Percentiles rank a stretch among this genome's conserved stretches.
These are phyloP conservation scores for Corvus moneduloides DNA, from an alignment of 2,113 vertebrate species.

Conservation along the genomic window DNA sequence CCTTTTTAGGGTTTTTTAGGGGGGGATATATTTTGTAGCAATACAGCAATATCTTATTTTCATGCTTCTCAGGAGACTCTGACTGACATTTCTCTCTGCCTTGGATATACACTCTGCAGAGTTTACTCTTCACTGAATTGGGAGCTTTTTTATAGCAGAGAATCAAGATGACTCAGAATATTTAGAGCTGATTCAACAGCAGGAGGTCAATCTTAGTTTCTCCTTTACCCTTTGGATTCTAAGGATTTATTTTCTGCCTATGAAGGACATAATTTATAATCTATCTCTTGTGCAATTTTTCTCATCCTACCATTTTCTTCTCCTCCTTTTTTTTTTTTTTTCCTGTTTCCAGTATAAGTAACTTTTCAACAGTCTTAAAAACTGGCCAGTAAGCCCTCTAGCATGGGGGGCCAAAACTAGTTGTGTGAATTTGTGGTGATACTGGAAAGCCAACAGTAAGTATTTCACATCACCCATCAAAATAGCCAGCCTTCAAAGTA, in stretches of 20 bases:
- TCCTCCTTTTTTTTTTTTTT: background rate
- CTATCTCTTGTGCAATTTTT: background rate
- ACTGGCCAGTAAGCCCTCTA: background rate
- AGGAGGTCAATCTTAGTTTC: slow-evolving; percentile 16
- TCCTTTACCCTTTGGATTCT: background rate
- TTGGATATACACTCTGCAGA: background rate
- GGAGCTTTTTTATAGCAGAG: background rate
- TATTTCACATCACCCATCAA: background rate
- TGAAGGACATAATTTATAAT: background rate
- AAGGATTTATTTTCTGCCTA: slow-evolving; percentile 10
- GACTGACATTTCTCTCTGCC: background rate
- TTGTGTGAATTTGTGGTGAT: background rate
- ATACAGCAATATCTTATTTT: background rate
- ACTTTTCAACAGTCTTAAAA: background rate
- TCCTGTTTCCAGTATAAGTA: background rate
- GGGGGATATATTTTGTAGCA: background rate
- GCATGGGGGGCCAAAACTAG: background rate
- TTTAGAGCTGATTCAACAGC: slow-evolving; percentile 25
- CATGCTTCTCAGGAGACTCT: background rate
- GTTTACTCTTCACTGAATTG: slow-evolving; percentile 19
- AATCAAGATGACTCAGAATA: slow-evolving; percentile 42
- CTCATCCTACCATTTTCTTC: background rate
- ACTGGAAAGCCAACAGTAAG: background rate
- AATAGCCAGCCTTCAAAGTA: background rate
- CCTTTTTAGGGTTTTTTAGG: background rate